Conservation (phyloP, 2,113 vertebrate species). For the Phasianus colchicus region DNA sequence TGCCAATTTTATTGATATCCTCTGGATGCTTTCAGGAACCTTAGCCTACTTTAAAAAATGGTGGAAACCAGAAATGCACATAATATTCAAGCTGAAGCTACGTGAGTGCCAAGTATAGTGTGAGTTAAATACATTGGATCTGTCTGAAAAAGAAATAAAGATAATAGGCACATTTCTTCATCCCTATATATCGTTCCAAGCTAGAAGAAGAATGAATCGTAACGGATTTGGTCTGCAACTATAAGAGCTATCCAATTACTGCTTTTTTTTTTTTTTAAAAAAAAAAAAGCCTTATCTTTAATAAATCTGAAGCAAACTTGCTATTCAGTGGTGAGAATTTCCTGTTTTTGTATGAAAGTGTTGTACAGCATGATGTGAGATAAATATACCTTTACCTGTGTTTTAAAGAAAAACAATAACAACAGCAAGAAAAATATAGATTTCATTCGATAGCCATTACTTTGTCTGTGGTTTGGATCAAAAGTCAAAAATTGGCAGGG, state of each 20-base stretch:
- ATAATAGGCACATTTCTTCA: not conserved
- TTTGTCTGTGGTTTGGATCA: not conserved
- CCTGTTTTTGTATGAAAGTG: not conserved
- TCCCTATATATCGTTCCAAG: not conserved
- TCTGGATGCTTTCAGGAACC: not conserved
- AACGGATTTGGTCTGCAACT: not conserved
- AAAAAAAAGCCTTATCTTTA: not conserved
- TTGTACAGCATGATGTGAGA: not conserved
- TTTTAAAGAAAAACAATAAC: not conserved
- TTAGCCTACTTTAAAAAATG: not conserved
- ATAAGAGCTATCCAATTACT: not conserved
- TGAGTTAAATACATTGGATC: not conserved
- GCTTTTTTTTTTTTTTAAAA: not conserved
- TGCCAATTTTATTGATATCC: not conserved
- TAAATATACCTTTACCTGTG: not conserved
- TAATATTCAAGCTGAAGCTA: not conserved
- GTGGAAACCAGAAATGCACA: not conserved
- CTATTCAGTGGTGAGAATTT: not conserved
- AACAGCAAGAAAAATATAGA: fast-evolving
- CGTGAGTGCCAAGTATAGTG: not conserved
- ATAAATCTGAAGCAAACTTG: not conserved
- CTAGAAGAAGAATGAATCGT: not conserved
- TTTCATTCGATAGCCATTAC: not conserved
- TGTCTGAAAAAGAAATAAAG: not conserved
- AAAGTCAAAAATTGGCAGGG: not conserved